Base-by-base conservation (phyloP, 2,113 vertebrate species). In the Rhinolophus sinicus region DNA sequence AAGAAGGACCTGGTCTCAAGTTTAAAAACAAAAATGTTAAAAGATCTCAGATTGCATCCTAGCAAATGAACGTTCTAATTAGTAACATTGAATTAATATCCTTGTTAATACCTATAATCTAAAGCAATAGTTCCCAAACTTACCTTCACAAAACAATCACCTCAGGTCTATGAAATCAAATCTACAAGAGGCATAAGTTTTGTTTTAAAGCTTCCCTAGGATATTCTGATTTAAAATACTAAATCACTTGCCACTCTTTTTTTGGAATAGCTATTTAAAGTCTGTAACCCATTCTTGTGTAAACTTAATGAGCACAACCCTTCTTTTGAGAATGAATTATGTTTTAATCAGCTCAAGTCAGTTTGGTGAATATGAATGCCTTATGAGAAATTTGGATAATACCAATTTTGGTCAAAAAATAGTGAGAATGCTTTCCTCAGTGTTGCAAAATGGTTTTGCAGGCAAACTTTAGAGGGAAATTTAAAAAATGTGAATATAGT, bases 281-380 rank as follows among this genome's bases (percentile, higher is more conserved):
- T 64, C 26, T 64, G 60, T 14, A 28, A 26, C 21, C 72, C 19
- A 40, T 22, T 40, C 24, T 58, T 30, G 14, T 75, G 60, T 16
- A 85, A 33, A 8, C 24, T 62, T 69, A 56, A 47, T 16, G 33
- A 75, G 12, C 13, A 35, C 47, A 83, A 65, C 62, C 2, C 40
- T 56, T 47, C 8, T 28, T 30, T 77, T 77, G 81, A 91, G 52
- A 90, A 73, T 30, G 13, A n/a, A n/a, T n/a, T n/a, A n/a, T n/a
- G n/a, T 91, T 73, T 54, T 62, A 50, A 80, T 83, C 13, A 69
- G 52, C 33, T 93, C 19, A 93, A 95, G 40, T 54, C 73, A 67
- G 44, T 44, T 50, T 50, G 24, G 38, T 73, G 33, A 89, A 89
- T 70, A 64, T 1, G 3, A 44, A 47, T 30, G 15, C 18, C 30